Base-by-base conservation (phyloP, 2,888 invertebrate genomes). In the Hypomecis punctinalis region DNA sequence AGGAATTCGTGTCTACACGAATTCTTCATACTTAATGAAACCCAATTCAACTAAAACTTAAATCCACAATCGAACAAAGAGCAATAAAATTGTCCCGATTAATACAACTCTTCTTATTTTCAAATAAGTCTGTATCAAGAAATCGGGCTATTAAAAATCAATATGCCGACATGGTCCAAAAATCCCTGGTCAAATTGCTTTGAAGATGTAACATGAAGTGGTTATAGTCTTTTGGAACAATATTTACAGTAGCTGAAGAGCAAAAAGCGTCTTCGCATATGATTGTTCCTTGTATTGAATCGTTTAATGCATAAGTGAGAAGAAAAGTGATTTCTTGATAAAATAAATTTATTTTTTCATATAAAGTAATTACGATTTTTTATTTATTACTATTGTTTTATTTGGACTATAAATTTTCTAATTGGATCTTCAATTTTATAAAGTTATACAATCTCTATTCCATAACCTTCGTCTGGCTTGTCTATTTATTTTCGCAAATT, bases 211-310 rank as follows among this genome's bases (percentile, higher is more conserved):
- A 69, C 63, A 62, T 57, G 70, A 76, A 68, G 66, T 82, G 80
- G 72, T 74, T 80, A 82, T 78, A 79, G 82, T 84, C 73, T 84
- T 85, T 72, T 66, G 70, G 78, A 47, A 83, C 88, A 76, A 89
- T 88, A 84, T 71, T 73, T 75, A 76, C 76, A 76, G 78, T 80
- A 80, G 78, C 79, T 75, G 74, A 75, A 68, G 80, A 87, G 76
- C 82, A 91, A 90, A 91, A 91, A 84, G 80, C 66, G 73, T 48
- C 35, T 47, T 57, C 71, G 76, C 70, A 78, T 78, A 76, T 86
- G 86, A 86, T 87, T 87, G 87, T 89, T 89, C 88, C 88, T 89
- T 87, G 89, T 91, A 91, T 91, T 89, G 89, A 90, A 91, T 88
- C 87, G 87, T 89, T 88, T 80, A 81, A 68, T 54, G 88, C 86